Evolutionary conservation across 2,797 vertebrate genomes (phyloP), one percentile per base, ranked within the genome.

Genomic region (Rhynchotus rufescens): DNA sequence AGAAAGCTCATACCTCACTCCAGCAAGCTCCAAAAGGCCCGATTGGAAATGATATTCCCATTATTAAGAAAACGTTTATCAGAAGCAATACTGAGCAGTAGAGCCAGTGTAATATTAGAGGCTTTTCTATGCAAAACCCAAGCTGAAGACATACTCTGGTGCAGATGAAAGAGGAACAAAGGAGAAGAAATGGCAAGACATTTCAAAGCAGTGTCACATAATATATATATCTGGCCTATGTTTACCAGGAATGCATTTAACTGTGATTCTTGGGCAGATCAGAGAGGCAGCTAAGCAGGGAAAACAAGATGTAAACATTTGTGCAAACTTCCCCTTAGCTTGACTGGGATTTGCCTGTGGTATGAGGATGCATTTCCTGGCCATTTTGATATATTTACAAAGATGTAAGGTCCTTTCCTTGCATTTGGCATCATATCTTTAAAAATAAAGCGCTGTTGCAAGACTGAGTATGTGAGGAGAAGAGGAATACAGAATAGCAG

Each of bases 401-500:
- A 84, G 69, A 92, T 38, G 81, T 86, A 73, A 95, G 75, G 75
- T 79, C 68, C 66, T 92, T 89, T 64, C 47, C 68, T 85, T 64
- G 66, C 71, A 40, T 95, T 95, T 96, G 93, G 86, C 91, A 88
- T 95, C 87, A 25, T 92, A 92, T 73, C 64, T 96, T 97, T 96
- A 93, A 95, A 96, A 97, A 94, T 94, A 93, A 96, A 97, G 95
- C 87, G 47, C 52, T 40, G 4, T 38, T 89, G 77, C 90, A 89
- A 86, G 81, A 64, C 71, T 72, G 84, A 88, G 68, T 86, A 28
- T 93, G 52, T 89, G 80, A 89, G 87, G 86, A 78, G 86, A 95
- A 56, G 38, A 95, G 93, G 92, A 97, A 97, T 97, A 96, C 85
- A 94, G 96, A 97, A 96, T 92, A 97, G 97, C 97, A 98, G 97